These are phyloP conservation scores for Epizoanthus fatuus DNA, from an alignment of 92 coral and sea anemone genomes.

Conservation along the genomic window DNA sequence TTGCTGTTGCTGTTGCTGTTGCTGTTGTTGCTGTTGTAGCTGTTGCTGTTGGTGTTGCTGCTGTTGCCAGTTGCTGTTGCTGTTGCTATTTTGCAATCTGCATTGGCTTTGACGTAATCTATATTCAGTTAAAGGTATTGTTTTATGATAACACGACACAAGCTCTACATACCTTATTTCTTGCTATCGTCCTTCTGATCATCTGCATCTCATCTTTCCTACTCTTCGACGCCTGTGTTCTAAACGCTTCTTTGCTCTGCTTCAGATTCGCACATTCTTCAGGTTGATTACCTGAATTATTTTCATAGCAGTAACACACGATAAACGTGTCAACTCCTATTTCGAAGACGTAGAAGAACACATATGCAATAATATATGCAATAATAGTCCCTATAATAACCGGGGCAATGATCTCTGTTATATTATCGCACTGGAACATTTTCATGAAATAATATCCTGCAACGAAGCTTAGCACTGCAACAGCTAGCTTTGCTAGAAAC, in stretches of 20 bases:
- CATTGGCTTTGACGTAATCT: no score
- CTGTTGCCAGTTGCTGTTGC: no score
- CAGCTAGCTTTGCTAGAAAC: conserved; percentile 46
- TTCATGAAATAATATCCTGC: conserved; percentile 41
- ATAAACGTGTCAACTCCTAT: conserved; percentile 49
- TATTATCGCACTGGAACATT: conserved; percentile 43
- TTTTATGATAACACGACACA: no score
- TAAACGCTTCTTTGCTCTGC: conserved; percentile 16
- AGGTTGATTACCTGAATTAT: conserved; percentile 18
- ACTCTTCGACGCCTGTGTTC: conserved; percentile 30
- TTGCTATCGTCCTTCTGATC: conserved; percentile 42
- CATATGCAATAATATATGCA: conserved; percentile 48
- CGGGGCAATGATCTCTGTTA: conserved; percentile 40
- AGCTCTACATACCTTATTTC: conserved; percentile 40
- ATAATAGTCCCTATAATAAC: conserved; percentile 40
- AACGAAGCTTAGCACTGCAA: conserved; percentile 28
- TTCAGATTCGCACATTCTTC: not conserved
- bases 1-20: no score
- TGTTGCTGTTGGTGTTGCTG: no score
- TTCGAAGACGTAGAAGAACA: conserved; percentile 51
- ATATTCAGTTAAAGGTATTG: no score
- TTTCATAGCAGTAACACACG: conserved; percentile 51
- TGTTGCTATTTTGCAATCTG: not conserved
- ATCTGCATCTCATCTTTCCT: conserved; percentile 32
- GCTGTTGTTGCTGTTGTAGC: no score